Conservation (phyloP, 2,888 invertebrate genomes). For the Orthosia incerta region DNA sequence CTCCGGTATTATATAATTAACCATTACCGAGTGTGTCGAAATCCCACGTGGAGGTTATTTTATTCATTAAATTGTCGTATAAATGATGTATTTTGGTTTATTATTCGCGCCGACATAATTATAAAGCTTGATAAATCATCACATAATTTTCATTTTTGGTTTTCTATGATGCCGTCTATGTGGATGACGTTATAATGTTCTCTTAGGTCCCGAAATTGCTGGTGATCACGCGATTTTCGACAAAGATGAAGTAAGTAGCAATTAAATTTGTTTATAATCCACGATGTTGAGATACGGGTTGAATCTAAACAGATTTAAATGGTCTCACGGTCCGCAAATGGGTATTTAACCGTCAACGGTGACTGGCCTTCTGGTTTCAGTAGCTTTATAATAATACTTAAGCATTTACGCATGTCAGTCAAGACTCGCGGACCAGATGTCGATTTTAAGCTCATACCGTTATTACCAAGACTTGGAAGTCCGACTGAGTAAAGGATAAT, state of each 20-base stretch:
- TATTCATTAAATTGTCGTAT: conserved; percentile 73
- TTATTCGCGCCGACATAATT: conserved; percentile 64
- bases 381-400: conserved; percentile 84
- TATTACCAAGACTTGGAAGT: conserved; percentile 76
- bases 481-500: conserved; percentile 74
- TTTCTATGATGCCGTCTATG: conserved; percentile 37
- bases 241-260: conserved; percentile 50
- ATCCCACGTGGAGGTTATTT: conserved; percentile 72
- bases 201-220: conserved; percentile 47
- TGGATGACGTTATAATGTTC: conserved; percentile 39
- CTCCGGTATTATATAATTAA: conserved; percentile 78
- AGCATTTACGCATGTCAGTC: conserved; percentile 77
- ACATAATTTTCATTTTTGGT: conserved; percentile 55
- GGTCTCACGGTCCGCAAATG: conserved; percentile 73
- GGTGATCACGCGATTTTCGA: conserved; percentile 62
- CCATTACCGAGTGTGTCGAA: conserved; percentile 73
- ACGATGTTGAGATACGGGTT: conserved; percentile 41
- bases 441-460: conserved; percentile 75
- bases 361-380: conserved; percentile 81
- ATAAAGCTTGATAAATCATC: conserved; percentile 61
- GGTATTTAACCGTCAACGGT: conserved; percentile 72
- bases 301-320: conserved; percentile 68
- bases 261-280: conserved; percentile 59
- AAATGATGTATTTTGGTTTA: conserved; percentile 69
- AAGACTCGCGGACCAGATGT: conserved; percentile 83